Percentiles rank a stretch among this genome's conserved stretches.
phyloP scores from a whole-genome alignment of 2,797 vertebrate species.

The Eremophila alpestris region DNA sequence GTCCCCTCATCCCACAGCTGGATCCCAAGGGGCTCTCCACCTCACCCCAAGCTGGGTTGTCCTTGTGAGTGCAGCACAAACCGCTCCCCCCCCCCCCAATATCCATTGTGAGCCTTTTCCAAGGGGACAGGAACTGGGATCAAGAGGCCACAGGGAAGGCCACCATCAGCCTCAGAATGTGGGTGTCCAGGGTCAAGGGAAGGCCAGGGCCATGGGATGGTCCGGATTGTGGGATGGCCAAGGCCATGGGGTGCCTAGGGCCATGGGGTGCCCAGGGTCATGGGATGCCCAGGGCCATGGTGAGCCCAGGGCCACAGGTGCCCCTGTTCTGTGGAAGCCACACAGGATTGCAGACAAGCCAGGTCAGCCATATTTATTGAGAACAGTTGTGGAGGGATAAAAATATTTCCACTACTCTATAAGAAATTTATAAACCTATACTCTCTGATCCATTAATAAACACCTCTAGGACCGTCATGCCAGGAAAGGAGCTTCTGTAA shows the following conservation, averaged over 20 bases:
- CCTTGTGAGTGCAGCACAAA: neutral
- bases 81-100: neutral
- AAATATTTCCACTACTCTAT: conserved; percentile 64
- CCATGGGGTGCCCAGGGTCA: neutral
- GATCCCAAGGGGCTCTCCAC: neutral
- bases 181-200: too few species aligned
- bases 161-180: rapidly evolving
- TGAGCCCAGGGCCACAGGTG: neutral
- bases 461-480: neutral
- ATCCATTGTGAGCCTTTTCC: neutral
- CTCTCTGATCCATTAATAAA: conserved; percentile 45
- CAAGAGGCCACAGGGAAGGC: rapidly evolving
- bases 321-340: rapidly evolving
- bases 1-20: neutral
- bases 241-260: neutral
- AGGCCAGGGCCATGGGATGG: too few species aligned
- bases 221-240: neutral
- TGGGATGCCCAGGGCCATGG: neutral
- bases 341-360: neutral
- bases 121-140: neutral
- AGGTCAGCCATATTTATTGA: conserved; percentile 61
- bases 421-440: conserved; percentile 63
- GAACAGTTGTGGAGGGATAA: conserved; percentile 59
- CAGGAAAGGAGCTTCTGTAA: conserved; percentile 36
- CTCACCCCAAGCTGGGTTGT: too few species aligned